Evolutionary conservation across 1,140 invertebrate species (phyloP), one percentile per base, ranked within the genome.

Genomic region (Pogonomyrmex californicus): DNA sequence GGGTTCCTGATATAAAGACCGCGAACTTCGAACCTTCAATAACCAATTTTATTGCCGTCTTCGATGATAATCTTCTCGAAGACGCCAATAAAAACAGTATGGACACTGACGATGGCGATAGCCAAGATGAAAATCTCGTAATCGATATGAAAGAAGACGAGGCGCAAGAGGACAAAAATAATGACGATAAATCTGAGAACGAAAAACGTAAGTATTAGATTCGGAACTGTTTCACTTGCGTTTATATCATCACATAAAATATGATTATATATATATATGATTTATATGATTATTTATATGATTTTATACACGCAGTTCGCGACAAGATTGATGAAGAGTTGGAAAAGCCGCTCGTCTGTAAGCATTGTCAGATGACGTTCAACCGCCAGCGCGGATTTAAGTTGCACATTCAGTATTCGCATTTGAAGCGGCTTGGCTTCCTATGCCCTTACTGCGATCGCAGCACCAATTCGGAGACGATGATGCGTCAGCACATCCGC

Each of bases 381-480:
- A 62, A 65, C 0, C 90, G 90, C 2, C 76, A 87, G 71, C 93
- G 94, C 5, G 95, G 95, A 1, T 94, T 95, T 30, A 95, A 95
- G 63, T 73, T 94, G 3, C 95, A 96, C 49, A 91, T 96, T 4
- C 91, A 93, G 44, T 51, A 93, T 0, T 91, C 88, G 0, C 95
- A 96, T 78, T 79, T 96, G 1, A 94, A 94, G 54, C 91, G 92
- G n/a, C 87, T 94, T 5, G 66, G 75, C n/a, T 95, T 88, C 17
- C 41, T 93, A 0, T 96, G 95, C 58, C 88, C 93, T 0, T 94
- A 95, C 36, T 96, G 95, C 38, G 93, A 95, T 33, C 91, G 94
- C 9, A 95, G 93, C 44, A 85, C 92, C 0, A 95, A 93, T 49
- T 91, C 92, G 0, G 93, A 94, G 47, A 0, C 7, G 0, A 60